Evolutionary conservation across 2,797 vertebrate species (phyloP).

Genomic region (Centroberyx gerrardi): DNA sequence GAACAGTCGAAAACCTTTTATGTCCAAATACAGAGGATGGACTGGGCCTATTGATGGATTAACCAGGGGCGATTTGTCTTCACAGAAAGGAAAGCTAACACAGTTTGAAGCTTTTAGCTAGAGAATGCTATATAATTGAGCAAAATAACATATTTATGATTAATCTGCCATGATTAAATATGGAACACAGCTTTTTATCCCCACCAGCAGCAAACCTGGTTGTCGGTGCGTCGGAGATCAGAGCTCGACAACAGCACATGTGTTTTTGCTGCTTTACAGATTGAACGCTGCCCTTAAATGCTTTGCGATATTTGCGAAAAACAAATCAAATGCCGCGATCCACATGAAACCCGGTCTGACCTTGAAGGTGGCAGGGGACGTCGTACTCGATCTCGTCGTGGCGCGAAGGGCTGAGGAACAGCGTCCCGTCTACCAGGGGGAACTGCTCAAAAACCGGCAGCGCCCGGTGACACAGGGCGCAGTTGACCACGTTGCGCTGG

Average conservation of each 20-base stretch:
- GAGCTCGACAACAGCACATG: not conserved
- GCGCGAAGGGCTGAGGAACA: conserved; percentile 97
- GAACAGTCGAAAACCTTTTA: conserved; percentile 40
- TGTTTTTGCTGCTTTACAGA: not conserved
- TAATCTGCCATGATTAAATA: not conserved
- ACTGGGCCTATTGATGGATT: conserved; percentile 2
- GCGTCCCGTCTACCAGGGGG: conserved; percentile 96
- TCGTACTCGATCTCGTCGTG: conserved; percentile 99
- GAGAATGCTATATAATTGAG: not conserved
- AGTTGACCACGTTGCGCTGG: conserved; percentile 97
- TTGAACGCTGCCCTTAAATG: not conserved
- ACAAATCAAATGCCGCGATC: too few relatives aligned
- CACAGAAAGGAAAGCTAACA: conserved; percentile 12
- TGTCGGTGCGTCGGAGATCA: not conserved
- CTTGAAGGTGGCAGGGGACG: conserved; percentile 99
- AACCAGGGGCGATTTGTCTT: conserved; percentile 7
- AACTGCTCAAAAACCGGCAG: conserved; percentile 99
- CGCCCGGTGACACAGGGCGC: conserved; percentile 94
- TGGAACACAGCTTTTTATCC: not conserved
- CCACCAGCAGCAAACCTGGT: not conserved
- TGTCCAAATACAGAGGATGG: conserved; percentile 13
- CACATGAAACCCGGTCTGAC: conserved; percentile 74
- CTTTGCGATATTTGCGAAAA: too few relatives aligned
- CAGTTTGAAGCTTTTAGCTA: not conserved
- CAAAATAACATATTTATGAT: not conserved